Percentiles rank a stretch among this genome's conserved stretches.
These are phyloP conservation scores for Phenganax subtilis DNA, from an alignment of 92 coral and sea anemone genomes.

Conservation along the genomic window DNA sequence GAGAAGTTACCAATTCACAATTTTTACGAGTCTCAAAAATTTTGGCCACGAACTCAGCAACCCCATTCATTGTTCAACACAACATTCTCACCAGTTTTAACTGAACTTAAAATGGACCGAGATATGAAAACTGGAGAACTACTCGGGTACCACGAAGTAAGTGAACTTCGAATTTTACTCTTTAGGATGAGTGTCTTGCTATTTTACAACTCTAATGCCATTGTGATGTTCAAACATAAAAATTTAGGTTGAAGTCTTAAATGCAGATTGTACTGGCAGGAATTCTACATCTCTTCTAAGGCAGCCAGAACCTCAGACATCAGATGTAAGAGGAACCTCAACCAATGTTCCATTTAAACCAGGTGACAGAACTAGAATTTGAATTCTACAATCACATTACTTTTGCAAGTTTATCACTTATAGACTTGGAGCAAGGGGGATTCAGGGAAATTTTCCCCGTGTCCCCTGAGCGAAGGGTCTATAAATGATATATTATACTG, in stretches of 20 bases:
- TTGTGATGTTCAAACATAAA: neutral
- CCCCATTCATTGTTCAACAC: constrained; percentile 62
- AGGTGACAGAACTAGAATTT: constrained; percentile 45
- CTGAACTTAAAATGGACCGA: constrained; percentile 78
- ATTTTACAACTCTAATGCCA: neutral
- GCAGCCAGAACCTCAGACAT: constrained; percentile 75
- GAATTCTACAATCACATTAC: neutral
- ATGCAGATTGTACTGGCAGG: constrained; percentile 73
- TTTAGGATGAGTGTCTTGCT: too few relatives aligned
- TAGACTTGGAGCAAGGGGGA: too few relatives aligned
- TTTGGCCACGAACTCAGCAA: constrained; percentile 72
- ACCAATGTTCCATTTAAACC: constrained; percentile 89
- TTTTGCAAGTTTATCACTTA: too few relatives aligned
- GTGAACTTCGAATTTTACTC: neutral
- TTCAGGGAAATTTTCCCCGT: too few relatives aligned
- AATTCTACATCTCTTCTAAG: constrained; percentile 84
- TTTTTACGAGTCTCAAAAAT: constrained; percentile 77
- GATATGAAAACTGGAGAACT: constrained; percentile 85
- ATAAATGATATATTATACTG: too few relatives aligned
- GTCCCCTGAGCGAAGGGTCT: too few relatives aligned
- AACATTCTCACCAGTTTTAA: constrained; percentile 71
- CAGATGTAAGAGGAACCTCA: constrained; percentile 77
- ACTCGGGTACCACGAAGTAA: constrained; percentile 86
- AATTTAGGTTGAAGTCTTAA: constrained; percentile 56
- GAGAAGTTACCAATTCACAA: constrained; percentile 77